phyloP scores from a whole-genome alignment of 2,113 vertebrate genomes.

The Illadopsis cleaveri region DNA sequence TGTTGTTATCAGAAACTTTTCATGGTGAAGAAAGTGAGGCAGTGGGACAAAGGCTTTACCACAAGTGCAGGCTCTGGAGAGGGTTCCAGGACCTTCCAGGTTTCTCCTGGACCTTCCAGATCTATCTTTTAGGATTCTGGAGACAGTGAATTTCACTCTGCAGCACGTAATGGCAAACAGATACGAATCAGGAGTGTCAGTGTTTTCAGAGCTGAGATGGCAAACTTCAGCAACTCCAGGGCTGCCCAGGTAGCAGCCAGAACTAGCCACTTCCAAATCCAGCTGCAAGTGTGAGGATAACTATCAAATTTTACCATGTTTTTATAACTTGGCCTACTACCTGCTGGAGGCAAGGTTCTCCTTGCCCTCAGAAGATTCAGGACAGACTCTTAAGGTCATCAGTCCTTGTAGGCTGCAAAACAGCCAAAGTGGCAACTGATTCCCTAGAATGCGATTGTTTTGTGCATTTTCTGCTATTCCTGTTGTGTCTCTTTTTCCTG shows the following conservation, averaged over 20 bases:
- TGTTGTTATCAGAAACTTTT: not conserved
- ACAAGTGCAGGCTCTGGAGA: not conserved
- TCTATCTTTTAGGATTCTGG: not conserved
- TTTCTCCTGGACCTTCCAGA: not conserved
- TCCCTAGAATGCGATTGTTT: not conserved
- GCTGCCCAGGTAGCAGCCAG: not conserved
- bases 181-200: not conserved
- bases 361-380: not conserved
- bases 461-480: not conserved
- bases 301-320: not conserved
- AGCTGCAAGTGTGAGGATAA: slow-evolving; percentile 7
- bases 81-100: not conserved
- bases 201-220: not conserved
- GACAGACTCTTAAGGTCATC: not conserved
- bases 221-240: not conserved
- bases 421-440: not conserved
- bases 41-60: not conserved
- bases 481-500: not conserved
- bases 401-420: not conserved
- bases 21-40: not conserved
- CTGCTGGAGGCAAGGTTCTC: not conserved
- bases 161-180: not conserved
- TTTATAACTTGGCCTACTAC: not conserved
- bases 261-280: not conserved
- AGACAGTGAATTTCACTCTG: not conserved